Base-by-base conservation (phyloP, 2,888 invertebrate genomes). In the Hyppa rectilinea region DNA sequence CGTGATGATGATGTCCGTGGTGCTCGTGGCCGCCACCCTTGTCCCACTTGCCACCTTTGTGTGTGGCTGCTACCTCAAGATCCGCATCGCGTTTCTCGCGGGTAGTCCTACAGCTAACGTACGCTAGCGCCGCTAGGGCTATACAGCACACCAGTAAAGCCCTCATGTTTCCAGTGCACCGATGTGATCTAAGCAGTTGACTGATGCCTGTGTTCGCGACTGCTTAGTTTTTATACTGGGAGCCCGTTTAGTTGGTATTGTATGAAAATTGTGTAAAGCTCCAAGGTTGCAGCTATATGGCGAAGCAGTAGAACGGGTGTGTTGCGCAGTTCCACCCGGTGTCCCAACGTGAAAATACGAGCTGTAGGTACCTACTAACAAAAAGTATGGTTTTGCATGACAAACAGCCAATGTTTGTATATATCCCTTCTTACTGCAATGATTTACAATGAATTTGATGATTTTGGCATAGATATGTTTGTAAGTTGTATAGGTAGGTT, bases 1-100 rank as follows among this genome's bases (percentile, higher is more conserved):
- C 96, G 76, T 96, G 96, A 86, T 97, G 97, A 81, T 97, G 97
- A 74, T 97, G 96, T 2, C 94, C 96, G 82, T 97, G 97, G 80
- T 97, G 96, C 75, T 97, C 97, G 75, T 97, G 96, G 0, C 97
- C 97, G 10, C 97, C 97, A 14, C 97, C 97, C 84, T 95, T 95
- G 75, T 95, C 95, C 95, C 95, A 95, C 80, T 95, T 95, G 68
- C 95, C 95, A 71, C 94, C 91, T 65, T 91, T 88, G 69, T 72
- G 71, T 23, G 88, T 91, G 56, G 96, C 97, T 0, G 97, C 97
- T 36, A 91, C 89, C 72, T 96, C 96, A 71, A 96, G 89, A 84
- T 97, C 97, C n/a, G 94, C 93, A 75, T 94, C 95, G 34, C 96
- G 92, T 83, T 92, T 92, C 78, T 94, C 92, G 75, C 96, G 92